phyloP scores from a whole-genome alignment of 2,797 vertebrate genomes.

The Alfaro cultratus region DNA sequence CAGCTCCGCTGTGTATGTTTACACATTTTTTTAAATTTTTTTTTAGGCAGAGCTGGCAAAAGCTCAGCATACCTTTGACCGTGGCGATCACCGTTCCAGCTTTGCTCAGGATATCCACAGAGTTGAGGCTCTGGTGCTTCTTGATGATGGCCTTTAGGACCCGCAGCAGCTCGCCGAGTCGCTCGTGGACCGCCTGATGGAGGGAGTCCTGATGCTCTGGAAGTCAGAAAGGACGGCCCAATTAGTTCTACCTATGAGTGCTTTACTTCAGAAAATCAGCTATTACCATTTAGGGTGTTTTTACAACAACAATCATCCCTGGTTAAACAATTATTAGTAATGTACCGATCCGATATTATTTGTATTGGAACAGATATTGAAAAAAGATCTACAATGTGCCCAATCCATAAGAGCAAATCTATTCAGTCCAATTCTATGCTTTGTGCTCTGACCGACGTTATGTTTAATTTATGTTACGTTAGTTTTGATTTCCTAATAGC shows the following conservation, averaged over 20 bases:
- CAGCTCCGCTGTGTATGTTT: slow-evolving; percentile 13
- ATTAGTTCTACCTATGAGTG: neutral
- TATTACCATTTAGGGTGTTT: neutral
- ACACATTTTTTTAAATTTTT: neutral
- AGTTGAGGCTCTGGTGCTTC: slow-evolving; percentile 95
- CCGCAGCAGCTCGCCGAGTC: slow-evolving; percentile 90
- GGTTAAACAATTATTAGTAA: neutral
- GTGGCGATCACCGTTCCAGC: slow-evolving; percentile 93
- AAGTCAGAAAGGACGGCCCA: slow-evolving; percentile 25
- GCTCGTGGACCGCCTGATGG: slow-evolving; percentile 91
- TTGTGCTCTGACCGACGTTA: too few species aligned
- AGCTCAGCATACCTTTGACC: slow-evolving; percentile 91
- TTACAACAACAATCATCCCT: neutral
- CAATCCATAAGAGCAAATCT: too few species aligned
- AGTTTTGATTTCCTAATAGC: too few species aligned
- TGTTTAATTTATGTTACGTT: too few species aligned
- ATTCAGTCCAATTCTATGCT: too few species aligned
- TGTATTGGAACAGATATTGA: too few species aligned
- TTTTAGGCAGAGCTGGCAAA: slow-evolving; percentile 14
- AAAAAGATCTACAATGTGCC: too few species aligned
- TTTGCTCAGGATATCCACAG: slow-evolving; percentile 93
- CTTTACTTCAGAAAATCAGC: neutral
- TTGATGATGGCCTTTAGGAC: slow-evolving; percentile 91
- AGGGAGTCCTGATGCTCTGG: slow-evolving; percentile 89
- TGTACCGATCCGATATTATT: too few species aligned